Evolutionary conservation across 2,113 vertebrate species (phyloP).

Genomic region (Callocephalon fimbriatum): DNA sequence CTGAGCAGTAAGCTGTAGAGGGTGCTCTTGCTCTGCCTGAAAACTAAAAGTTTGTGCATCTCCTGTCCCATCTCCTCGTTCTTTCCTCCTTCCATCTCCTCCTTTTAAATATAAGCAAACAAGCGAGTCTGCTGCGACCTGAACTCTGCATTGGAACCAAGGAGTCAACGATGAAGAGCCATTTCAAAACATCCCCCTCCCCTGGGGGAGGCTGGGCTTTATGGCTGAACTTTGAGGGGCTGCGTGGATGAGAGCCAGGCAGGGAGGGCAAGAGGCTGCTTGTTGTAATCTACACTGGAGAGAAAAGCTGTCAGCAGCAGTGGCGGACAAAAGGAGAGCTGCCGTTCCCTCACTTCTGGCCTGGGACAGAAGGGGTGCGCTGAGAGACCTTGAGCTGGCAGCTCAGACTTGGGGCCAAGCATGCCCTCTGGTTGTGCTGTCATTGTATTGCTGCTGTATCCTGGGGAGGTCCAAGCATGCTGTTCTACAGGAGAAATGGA

Average conservation of each 20-base stretch:
- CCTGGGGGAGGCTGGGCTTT: background rate
- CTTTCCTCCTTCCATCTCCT: background rate
- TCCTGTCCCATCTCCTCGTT: background rate
- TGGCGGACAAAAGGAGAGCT: background rate
- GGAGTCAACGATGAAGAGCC: background rate
- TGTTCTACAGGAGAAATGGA: background rate
- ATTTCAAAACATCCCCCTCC: background rate
- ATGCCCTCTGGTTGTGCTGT: background rate
- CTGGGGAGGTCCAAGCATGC: background rate
- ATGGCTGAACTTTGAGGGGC: background rate
- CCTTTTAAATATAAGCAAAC: background rate
- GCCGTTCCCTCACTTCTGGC: background rate
- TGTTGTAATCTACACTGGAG: background rate
- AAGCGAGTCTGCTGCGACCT: background rate
- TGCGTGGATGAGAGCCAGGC: background rate
- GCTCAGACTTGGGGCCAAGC: background rate
- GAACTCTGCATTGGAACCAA: background rate
- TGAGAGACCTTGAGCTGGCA: background rate
- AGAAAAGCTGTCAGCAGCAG: background rate
- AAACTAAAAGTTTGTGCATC: background rate
- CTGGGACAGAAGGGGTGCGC: background rate
- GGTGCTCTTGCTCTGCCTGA: constrained; percentile 71
- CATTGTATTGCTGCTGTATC: background rate
- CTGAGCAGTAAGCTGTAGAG: constrained; percentile 53
- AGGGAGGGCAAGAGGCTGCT: background rate